Conservation (phyloP, 2,888 invertebrate genomes). For the Nomada hirtipes region DNA sequence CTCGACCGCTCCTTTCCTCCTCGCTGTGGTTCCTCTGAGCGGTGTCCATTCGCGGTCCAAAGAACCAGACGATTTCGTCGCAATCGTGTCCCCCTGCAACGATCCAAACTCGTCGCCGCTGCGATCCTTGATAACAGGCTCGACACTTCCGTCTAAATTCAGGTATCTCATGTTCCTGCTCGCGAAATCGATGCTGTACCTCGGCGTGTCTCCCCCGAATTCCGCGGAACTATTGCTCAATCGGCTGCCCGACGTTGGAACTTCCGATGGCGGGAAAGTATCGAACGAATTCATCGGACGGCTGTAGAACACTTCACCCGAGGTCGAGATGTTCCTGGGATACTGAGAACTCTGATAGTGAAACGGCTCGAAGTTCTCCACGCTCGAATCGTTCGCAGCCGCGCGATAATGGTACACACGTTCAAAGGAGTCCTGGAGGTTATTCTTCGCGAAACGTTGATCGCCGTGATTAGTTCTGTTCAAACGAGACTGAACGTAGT, state of each 20-base stretch:
- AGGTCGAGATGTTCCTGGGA: background rate
- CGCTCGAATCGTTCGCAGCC: background rate
- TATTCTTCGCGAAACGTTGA: background rate
- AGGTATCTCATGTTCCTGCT: constrained; percentile 50
- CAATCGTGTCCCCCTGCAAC: background rate
- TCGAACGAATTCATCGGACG: background rate
- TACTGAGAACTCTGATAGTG: background rate
- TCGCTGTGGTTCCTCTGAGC: background rate
- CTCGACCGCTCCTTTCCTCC: background rate
- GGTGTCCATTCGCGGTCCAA: background rate
- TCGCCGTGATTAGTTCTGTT: background rate
- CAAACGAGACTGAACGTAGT: background rate
- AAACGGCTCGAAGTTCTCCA: background rate
- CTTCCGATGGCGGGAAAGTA: background rate
- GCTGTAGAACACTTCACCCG: background rate
- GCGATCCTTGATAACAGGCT: background rate
- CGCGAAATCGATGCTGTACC: constrained; percentile 34
- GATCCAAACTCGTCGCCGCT: background rate
- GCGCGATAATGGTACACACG: background rate
- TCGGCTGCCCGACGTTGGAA: background rate
- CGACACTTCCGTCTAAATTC: constrained; percentile 42
- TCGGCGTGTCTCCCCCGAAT: background rate
- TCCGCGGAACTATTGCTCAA: background rate
- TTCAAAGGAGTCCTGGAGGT: background rate
- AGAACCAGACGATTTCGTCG: background rate